Percentiles rank a stretch among this genome's conserved stretches.
These are phyloP conservation scores for Otocyon megalotis DNA, from an alignment of 2,113 vertebrate genomes.

Conservation along the genomic window DNA sequence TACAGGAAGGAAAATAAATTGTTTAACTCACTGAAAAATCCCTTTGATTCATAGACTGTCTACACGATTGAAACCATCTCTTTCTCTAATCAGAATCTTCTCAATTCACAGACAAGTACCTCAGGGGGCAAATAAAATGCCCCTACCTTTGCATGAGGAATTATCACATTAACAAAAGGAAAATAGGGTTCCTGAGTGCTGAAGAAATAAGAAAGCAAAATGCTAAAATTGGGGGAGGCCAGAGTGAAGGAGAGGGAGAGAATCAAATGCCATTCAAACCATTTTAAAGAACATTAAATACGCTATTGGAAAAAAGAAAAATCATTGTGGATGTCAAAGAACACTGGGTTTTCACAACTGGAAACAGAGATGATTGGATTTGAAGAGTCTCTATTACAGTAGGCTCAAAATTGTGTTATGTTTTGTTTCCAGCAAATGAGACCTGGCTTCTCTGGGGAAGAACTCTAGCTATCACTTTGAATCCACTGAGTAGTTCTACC, in stretches of 20 bases:
- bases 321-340: neutral
- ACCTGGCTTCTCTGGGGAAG: neutral
- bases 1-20: constrained; percentile 65
- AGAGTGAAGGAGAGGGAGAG: neutral
- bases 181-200: neutral
- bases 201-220: neutral
- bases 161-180: neutral
- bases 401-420: neutral
- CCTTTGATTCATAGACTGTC: constrained; percentile 78
- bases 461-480: neutral
- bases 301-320: neutral
- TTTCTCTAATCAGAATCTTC: neutral
- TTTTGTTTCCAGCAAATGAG: neutral
- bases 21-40: constrained; percentile 74
- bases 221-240: no score
- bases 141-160: neutral
- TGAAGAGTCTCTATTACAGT: neutral
- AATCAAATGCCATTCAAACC: neutral
- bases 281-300: neutral
- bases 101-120: neutral
- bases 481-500: neutral
- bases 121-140: neutral
- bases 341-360: neutral
- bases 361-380: neutral
- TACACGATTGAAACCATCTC: constrained; percentile 11